A percentile compares a stretch with the other conserved stretches of the same genome.
These are phyloP conservation scores for Tetramorium parvispinum DNA, from an alignment of 1,140 invertebrate genomes.

Conservation along the genomic window DNA sequence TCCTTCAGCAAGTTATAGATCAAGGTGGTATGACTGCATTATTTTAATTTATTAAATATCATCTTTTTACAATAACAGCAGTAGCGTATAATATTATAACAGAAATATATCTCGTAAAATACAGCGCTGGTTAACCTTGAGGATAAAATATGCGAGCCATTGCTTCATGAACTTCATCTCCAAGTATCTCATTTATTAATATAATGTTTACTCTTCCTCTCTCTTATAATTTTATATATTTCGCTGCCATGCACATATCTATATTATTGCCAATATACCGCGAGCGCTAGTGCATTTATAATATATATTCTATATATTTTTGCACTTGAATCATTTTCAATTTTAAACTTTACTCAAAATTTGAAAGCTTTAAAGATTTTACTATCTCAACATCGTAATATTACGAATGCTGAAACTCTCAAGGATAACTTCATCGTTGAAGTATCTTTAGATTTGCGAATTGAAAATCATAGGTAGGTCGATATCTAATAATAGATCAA, in stretches of 20 bases:
- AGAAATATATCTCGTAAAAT: neutral
- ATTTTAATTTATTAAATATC: neutral
- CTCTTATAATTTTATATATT: constrained; percentile 21
- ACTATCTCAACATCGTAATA: neutral
- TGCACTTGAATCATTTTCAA: constrained; percentile 9
- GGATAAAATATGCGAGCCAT: neutral
- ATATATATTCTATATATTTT: neutral
- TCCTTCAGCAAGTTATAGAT: no score
- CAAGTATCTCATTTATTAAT: neutral
- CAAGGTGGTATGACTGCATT: no score
- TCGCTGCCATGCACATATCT: neutral
- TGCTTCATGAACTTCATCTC: neutral
- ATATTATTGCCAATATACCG: neutral
- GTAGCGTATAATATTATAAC: neutral
- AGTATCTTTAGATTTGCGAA: neutral
- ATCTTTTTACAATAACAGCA: neutral
- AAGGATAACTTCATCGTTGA: constrained; percentile 5
- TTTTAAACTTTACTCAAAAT: constrained; percentile 8
- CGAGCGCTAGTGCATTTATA: neutral
- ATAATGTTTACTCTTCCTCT: constrained; percentile 10
- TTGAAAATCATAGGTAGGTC: neutral
- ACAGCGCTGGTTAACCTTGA: neutral
- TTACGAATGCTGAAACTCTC: neutral
- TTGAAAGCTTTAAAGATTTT: neutral
- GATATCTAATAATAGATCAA: constrained; percentile 26